phyloP scores from a whole-genome alignment of 1,140 invertebrate species.

The Protaetia brevitarsis region DNA sequence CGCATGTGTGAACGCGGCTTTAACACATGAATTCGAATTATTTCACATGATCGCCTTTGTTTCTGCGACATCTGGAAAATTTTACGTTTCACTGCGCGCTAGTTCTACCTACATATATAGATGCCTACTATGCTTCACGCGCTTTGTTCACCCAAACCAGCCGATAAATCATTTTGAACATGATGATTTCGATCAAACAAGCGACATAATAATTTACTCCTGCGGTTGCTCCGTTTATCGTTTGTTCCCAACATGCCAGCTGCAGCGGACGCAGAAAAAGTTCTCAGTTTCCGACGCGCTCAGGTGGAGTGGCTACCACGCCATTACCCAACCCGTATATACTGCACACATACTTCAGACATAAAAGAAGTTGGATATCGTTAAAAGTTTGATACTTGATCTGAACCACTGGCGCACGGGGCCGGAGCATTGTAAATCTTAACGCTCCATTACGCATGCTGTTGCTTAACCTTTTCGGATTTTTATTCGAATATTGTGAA shows the following conservation, averaged over 20 bases:
- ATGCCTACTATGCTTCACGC: too few species aligned
- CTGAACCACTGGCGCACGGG: neutral
- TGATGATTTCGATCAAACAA: constrained; percentile 4
- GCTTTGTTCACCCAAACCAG: neutral
- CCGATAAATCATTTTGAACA: constrained; percentile 1
- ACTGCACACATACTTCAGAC: constrained; percentile 20
- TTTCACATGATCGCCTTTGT: too few species aligned
- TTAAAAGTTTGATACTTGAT: constrained; percentile 17
- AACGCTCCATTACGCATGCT: constrained; percentile 29
- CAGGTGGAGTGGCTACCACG: neutral
- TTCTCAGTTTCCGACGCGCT: neutral
- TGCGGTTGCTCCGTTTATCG: neutral
- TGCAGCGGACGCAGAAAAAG: neutral
- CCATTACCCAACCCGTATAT: neutral
- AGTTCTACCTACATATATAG: too few species aligned
- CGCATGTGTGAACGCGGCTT: too few species aligned
- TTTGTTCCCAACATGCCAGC: neutral
- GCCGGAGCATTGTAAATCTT: constrained; percentile 26
- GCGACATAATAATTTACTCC: neutral
- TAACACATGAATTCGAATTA: too few species aligned
- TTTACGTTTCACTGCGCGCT: too few species aligned
- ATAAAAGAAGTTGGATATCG: constrained; percentile 5
- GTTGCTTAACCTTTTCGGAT: constrained; percentile 19
- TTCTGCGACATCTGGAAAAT: too few species aligned
- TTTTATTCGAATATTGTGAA: neutral